Evolutionary conservation across 2,797 vertebrate genomes (phyloP).

Genomic region (Poeciliopsis paucimaculata): DNA sequence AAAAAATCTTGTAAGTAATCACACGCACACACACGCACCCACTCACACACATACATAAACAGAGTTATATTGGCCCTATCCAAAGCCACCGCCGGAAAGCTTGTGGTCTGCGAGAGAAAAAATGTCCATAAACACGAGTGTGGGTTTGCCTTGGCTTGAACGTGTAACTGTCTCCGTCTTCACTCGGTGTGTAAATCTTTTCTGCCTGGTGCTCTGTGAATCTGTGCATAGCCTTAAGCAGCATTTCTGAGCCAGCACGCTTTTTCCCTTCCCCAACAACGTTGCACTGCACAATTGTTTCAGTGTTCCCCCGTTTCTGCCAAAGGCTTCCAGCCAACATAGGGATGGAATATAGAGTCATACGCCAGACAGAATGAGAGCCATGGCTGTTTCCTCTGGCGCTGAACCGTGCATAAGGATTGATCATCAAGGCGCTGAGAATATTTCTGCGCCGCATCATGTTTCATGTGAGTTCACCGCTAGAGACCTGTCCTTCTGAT

Average conservation of each 20-base stretch:
- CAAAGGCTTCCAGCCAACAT: slow-evolving; percentile 41
- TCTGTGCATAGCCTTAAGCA: slow-evolving; percentile 58
- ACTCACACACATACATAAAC: slow-evolving; percentile 20
- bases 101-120: slow-evolving; percentile 68
- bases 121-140: slow-evolving; percentile 74
- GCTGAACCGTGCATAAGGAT: slow-evolving; percentile 38
- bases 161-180: slow-evolving; percentile 56
- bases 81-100: slow-evolving; percentile 65
- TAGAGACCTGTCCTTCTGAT: slow-evolving; percentile 44
- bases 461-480: slow-evolving; percentile 32
- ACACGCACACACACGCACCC: background rate
- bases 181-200: slow-evolving; percentile 69
- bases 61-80: slow-evolving; percentile 43
- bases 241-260: slow-evolving; percentile 45
- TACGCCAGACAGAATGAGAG: slow-evolving; percentile 46
- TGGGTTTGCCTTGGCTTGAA: slow-evolving; percentile 72
- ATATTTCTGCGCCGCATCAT: slow-evolving; percentile 45
- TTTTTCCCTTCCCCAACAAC: slow-evolving; percentile 9
- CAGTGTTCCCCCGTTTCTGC: slow-evolving; percentile 56
- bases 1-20: slow-evolving; percentile 21
- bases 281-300: slow-evolving; percentile 50
- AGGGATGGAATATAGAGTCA: slow-evolving; percentile 54
- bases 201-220: slow-evolving; percentile 62
- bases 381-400: slow-evolving; percentile 66
- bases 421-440: slow-evolving; percentile 42